Percentiles rank a stretch among this genome's conserved stretches.
These are phyloP conservation scores for Glyptemys insculpta DNA, from an alignment of 2,797 vertebrate species.

Conservation along the genomic window DNA sequence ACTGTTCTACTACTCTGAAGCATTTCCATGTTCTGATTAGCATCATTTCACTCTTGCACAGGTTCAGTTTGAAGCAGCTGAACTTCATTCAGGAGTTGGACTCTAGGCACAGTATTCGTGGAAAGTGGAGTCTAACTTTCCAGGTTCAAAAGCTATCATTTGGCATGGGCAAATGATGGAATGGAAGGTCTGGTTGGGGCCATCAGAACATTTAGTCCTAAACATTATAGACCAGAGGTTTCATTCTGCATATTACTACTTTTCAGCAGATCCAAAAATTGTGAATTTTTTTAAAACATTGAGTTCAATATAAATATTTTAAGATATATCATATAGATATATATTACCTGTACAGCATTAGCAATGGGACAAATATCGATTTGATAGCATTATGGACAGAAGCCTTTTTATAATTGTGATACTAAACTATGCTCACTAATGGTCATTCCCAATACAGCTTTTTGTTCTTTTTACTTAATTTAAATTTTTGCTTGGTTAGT, in stretches of 20 bases:
- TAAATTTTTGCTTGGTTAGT: constrained; percentile 17
- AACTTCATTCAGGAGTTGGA: not conserved
- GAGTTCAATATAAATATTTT: constrained; percentile 11
- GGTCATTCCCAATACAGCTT: constrained; percentile 19
- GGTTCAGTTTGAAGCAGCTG: not conserved
- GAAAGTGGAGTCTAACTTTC: not conserved
- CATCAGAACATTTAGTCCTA: not conserved
- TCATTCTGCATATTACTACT: accelerated
- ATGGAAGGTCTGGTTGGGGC: not conserved
- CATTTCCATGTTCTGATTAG: not conserved
- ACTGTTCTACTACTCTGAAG: not conserved
- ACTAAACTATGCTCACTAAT: not conserved
- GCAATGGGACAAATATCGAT: not conserved
- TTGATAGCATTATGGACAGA: not conserved
- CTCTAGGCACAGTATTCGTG: not conserved
- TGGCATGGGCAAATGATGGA: not conserved
- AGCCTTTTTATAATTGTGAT: not conserved
- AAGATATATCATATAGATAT: not conserved
- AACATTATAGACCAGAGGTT: not conserved
- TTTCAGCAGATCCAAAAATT: not conserved
- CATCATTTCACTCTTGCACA: not conserved
- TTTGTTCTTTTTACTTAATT: constrained; percentile 48
- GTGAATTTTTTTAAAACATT: not conserved
- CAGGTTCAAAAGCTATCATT: not conserved
- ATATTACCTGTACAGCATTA: not conserved